phyloP scores from a whole-genome alignment of 2,797 vertebrate genomes.

The Leptodactylus fallax region DNA sequence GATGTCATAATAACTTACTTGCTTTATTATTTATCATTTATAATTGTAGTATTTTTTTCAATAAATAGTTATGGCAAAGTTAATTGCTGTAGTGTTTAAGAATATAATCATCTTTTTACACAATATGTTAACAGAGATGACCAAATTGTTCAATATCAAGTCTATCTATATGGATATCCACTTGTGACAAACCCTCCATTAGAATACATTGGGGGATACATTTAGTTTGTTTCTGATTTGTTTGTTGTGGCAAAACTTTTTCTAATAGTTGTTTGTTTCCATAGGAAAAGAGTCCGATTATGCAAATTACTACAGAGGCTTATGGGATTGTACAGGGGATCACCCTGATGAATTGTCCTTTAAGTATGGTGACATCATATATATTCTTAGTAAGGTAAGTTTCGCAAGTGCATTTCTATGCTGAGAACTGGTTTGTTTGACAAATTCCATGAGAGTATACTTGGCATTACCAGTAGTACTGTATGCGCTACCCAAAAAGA shows the following conservation, averaged over 20 bases:
- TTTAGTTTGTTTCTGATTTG: background rate
- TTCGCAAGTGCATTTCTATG: constrained; percentile 27
- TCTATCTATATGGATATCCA: background rate
- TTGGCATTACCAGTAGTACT: constrained; percentile 74
- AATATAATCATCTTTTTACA: background rate
- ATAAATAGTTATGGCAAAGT: background rate
- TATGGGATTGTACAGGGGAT: constrained; percentile 91
- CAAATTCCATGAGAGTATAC: constrained; percentile 64
- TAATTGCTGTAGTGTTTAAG: background rate
- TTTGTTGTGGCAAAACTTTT: background rate
- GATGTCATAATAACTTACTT: no score
- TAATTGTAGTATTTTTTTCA: no score
- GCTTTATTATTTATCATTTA: no score
- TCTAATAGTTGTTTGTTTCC: constrained; percentile 44
- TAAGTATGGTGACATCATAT: constrained; percentile 93
- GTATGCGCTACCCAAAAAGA: constrained; percentile 74
- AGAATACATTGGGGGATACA: background rate
- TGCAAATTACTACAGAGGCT: constrained; percentile 90
- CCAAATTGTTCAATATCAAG: background rate
- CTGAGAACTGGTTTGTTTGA: constrained; percentile 48
- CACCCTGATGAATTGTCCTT: constrained; percentile 92
- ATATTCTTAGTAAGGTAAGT: constrained; percentile 96
- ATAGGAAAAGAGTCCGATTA: constrained; percentile 85
- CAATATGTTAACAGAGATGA: background rate
- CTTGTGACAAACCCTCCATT: background rate